phyloP scores from a whole-genome alignment of 2,797 vertebrate species.

The Bovichtus diacanthus region DNA sequence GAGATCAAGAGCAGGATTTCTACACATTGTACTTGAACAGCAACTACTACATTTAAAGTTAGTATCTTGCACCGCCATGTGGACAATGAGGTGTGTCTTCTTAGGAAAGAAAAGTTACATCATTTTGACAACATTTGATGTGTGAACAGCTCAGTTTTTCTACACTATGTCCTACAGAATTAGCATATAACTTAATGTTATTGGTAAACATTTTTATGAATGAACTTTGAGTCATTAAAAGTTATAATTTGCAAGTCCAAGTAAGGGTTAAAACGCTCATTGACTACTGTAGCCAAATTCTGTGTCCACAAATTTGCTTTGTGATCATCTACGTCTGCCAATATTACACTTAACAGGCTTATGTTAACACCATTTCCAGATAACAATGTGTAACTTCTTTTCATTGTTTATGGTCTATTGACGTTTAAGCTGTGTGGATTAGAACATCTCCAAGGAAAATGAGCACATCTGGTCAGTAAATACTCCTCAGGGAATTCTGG shows the following conservation, averaged over 20 bases:
- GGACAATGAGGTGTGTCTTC: slow-evolving; percentile 1
- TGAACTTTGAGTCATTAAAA: not conserved
- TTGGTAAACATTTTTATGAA: not conserved
- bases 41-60: not conserved
- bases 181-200: not conserved
- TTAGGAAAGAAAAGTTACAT: not conserved
- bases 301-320: slow-evolving; percentile 73
- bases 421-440: slow-evolving; percentile 91
- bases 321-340: slow-evolving; percentile 78
- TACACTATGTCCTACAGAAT: not conserved
- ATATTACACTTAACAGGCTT: slow-evolving; percentile 79
- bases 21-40: not conserved
- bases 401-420: slow-evolving; percentile 90
- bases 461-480: slow-evolving; percentile 92
- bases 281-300: slow-evolving; percentile 29
- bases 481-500: slow-evolving; percentile 90
- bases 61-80: slow-evolving; percentile 22
- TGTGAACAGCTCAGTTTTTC: not conserved
- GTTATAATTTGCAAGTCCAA: not conserved
- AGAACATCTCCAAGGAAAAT: slow-evolving; percentile 89
- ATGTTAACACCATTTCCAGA: slow-evolving; percentile 85
- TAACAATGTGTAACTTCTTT: slow-evolving; percentile 79
- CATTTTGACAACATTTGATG: not conserved
- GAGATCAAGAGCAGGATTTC: not conserved
- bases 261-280: slow-evolving; percentile 29